Percentiles rank a stretch among this genome's conserved stretches.
These are phyloP conservation scores for Grammomys dolichurus DNA, from an alignment of 2,113 vertebrate species.

Conservation along the genomic window DNA sequence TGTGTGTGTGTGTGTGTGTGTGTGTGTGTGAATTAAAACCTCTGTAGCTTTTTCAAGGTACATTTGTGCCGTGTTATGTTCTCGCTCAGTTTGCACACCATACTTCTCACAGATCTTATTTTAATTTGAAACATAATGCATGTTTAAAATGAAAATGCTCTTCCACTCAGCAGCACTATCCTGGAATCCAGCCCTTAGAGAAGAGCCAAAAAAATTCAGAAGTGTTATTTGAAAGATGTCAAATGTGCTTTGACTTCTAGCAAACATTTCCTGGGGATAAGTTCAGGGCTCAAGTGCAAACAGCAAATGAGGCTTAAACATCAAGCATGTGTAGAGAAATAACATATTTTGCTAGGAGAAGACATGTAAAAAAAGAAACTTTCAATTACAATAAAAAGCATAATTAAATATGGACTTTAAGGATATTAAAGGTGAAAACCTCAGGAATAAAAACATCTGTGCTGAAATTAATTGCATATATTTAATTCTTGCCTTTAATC, in stretches of 20 bases:
- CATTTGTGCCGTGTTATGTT: background rate
- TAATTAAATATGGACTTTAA: background rate
- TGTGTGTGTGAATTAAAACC: background rate
- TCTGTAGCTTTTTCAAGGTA: background rate
- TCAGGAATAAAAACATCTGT: conserved; percentile 27
- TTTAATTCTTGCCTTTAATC: background rate
- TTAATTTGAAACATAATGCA: conserved; percentile 43
- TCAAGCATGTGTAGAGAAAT: background rate
- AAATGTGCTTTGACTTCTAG: background rate
- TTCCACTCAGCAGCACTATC: background rate
- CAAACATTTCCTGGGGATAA: background rate
- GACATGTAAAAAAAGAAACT: background rate
- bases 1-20: background rate
- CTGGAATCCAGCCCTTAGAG: conserved; percentile 1
- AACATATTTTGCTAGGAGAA: background rate
- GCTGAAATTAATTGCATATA: background rate
- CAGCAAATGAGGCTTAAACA: background rate
- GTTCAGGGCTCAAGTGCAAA: background rate
- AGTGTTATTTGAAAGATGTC: conserved; percentile 40
- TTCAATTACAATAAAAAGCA: background rate
- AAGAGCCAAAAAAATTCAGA: conserved; percentile 4
- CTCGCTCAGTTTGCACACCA: background rate
- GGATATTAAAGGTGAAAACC: background rate
- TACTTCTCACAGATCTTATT: conserved; percentile 27
- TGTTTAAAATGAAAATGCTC: conserved; percentile 42